Conservation (phyloP, 2,888 invertebrate genomes). For the Standfussiana lucernea region DNA sequence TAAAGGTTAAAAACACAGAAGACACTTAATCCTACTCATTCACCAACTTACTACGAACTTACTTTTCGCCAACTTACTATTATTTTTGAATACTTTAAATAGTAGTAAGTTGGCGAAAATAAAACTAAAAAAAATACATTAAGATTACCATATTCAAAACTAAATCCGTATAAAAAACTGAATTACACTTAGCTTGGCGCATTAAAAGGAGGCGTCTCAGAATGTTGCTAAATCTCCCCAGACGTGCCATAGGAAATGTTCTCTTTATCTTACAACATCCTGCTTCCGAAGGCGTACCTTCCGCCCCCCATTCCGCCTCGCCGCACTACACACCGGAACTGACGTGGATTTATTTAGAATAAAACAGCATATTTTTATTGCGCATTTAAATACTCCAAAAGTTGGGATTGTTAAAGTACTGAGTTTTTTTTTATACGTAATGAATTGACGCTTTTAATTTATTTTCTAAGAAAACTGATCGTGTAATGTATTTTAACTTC, state of each 20-base stretch:
- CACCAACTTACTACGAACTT: too few relatives aligned
- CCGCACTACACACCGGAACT: conserved; percentile 85
- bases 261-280: conserved; percentile 90
- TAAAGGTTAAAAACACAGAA: too few relatives aligned
- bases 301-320: conserved; percentile 84
- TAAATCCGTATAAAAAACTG: conserved; percentile 67
- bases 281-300: conserved; percentile 87
- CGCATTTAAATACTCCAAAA: conserved; percentile 61
- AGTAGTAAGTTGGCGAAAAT: too few relatives aligned
- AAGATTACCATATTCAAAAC: conserved; percentile 52
- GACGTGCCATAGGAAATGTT: conserved; percentile 90
- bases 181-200: conserved; percentile 73
- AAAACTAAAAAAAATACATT: too few relatives aligned
- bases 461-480: neutral
- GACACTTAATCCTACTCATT: too few relatives aligned
- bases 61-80: too few relatives aligned
- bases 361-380: conserved; percentile 76
- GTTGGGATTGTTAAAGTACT: neutral
- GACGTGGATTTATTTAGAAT: conserved; percentile 85
- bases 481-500: neutral
- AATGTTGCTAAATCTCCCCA: conserved; percentile 88
- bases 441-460: neutral
- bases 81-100: too few relatives aligned
- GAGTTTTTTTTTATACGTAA: neutral
- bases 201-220: conserved; percentile 80